Evolutionary conservation across 2,888 invertebrate genomes (phyloP), one percentile per base, ranked within the genome.

Genomic region (Trachelus tabidus): DNA sequence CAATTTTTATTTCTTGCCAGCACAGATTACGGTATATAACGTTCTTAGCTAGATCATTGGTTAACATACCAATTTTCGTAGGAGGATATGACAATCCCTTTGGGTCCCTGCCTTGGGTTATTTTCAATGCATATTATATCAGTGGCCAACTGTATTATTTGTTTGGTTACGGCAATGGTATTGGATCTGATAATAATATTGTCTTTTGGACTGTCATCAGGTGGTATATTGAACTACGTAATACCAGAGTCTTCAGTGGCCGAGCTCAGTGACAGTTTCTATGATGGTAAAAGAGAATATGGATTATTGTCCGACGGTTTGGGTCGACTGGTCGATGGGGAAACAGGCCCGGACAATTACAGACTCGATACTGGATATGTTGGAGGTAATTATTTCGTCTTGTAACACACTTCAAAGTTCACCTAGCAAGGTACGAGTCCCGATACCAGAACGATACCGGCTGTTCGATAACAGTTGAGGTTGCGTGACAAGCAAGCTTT

Each of bases 301-400:
- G 93, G 93, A 73, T 87, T 91, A 81, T 90, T 94, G 79, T 92
- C 92, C 77, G 93, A 93, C 73, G 96, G 96, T 69, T 92, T 96
- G 71, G 96, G 96, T 34, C 94, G 95, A 81, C 93, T 96, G 79
- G 93, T 94, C 76, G 95, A 96, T 88, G 95, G 95, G 11, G 94
- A 94, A 86, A 92, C 92, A 80, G 94, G 94, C 33, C 93, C 93
- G 73, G 94, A 94, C 89, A 94, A 94, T 91, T 94, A 94, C 91
- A 92, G 93, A 79, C 91, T 94, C 83, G 94, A 94, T 88, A 93
- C 94, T 81, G 93, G 93, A 81, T 93, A 93, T 85, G 94, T 94
- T 81, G 94, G 93, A 92, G 94, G 94, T 94, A 90, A 90, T 88
- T 83, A 23, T 56, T 56, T 23, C 56, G 23, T 73, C 34, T 73